Evolutionary conservation across 2,888 invertebrate genomes (phyloP).

Genomic region (Lasioglossum malachurum): DNA sequence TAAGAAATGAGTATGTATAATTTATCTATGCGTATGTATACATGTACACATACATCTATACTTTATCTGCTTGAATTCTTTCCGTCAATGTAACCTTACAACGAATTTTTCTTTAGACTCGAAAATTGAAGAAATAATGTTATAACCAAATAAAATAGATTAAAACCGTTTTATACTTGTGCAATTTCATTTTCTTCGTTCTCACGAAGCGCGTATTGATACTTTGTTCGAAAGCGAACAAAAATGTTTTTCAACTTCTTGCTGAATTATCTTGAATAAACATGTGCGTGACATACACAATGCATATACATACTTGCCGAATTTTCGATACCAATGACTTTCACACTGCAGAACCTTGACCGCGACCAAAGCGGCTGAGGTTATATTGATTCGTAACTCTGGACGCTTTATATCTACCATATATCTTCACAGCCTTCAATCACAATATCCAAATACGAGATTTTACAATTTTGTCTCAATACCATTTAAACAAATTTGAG

Average conservation of each 20-base stretch:
- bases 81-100: background rate
- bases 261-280: background rate
- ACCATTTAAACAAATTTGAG: background rate
- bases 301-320: background rate
- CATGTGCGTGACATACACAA: background rate
- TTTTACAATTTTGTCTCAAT: background rate
- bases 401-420: background rate
- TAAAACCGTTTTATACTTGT: background rate
- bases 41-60: background rate
- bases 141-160: background rate
- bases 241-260: background rate
- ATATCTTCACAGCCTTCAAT: background rate
- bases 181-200: background rate
- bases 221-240: background rate
- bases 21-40: background rate
- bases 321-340: slow-evolving; percentile 25
- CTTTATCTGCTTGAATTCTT: background rate
- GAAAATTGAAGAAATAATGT: background rate
- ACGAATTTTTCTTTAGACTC: background rate
- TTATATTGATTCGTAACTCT: slow-evolving; percentile 12
- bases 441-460: background rate
- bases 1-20: slow-evolving; percentile 8
- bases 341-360: slow-evolving; percentile 45
- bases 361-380: slow-evolving; percentile 34
- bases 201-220: background rate